phyloP scores from a whole-genome alignment of 37 sponge, comb jelly and placozoan species.

The Corticium candelabrum region DNA sequence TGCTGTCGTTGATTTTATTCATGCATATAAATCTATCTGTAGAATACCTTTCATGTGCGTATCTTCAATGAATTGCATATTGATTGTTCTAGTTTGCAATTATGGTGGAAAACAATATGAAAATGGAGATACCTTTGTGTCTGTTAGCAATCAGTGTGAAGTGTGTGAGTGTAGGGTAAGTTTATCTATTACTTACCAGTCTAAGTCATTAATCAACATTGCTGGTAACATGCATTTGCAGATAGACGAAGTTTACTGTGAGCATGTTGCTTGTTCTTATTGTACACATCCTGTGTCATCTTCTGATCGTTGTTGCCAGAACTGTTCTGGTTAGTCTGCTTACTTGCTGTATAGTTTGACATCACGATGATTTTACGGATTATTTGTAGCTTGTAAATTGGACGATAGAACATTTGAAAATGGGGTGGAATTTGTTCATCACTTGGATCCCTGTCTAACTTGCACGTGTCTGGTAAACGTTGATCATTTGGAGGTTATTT shows the following conservation, averaged over 20 bases:
- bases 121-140: background rate
- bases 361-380: too few species aligned
- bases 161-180: background rate
- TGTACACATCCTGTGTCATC: too few species aligned
- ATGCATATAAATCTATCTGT: too few species aligned
- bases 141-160: background rate
- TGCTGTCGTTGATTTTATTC: too few species aligned
- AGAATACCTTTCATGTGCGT: background rate
- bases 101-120: background rate
- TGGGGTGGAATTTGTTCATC: background rate
- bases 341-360: too few species aligned
- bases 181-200: too few species aligned
- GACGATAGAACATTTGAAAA: background rate
- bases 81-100: background rate
- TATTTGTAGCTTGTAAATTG: background rate
- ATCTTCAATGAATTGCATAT: background rate
- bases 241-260: too few species aligned
- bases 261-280: too few species aligned
- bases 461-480: background rate
- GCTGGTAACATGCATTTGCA: too few species aligned
- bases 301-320: background rate
- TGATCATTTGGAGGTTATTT: too few species aligned
- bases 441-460: background rate
- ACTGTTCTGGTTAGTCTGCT: background rate
- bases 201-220: too few species aligned